Evolutionary conservation across 1,140 invertebrate genomes (phyloP).

Genomic region (Drosophila bipectinata): DNA sequence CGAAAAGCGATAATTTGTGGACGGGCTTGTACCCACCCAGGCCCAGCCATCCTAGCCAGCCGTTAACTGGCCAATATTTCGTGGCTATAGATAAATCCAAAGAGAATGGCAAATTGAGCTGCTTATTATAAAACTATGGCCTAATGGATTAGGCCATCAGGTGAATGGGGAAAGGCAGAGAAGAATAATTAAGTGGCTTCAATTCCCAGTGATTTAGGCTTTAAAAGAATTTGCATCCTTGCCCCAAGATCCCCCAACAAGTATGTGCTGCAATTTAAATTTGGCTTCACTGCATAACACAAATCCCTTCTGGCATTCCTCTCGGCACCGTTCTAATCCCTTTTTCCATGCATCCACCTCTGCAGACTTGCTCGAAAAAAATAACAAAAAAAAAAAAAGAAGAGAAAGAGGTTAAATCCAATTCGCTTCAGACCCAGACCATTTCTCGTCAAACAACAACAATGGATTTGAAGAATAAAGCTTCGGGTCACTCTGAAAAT

Average conservation of each 20-base stretch:
- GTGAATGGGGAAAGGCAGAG: not conserved
- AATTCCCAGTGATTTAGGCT: not conserved
- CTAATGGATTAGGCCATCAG: slow-evolving; percentile 2
- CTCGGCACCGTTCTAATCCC: slow-evolving; percentile 38
- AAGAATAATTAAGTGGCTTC: not conserved
- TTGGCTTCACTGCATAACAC: slow-evolving; percentile 43
- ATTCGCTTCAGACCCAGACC: slow-evolving; percentile 61
- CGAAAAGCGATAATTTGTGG: slow-evolving; percentile 46
- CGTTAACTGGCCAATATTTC: slow-evolving; percentile 30
- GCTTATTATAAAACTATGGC: slow-evolving; percentile 32
- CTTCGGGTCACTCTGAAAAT: slow-evolving; percentile 56
- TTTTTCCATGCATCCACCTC: slow-evolving; percentile 59
- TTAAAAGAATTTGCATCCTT: slow-evolving; percentile 3
- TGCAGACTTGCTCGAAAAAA: slow-evolving; percentile 9
- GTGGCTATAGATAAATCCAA: not conserved
- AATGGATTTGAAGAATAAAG: slow-evolving; percentile 45
- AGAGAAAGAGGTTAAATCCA: slow-evolving; percentile 67
- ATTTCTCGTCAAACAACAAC: slow-evolving; percentile 46
- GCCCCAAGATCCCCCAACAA: slow-evolving; percentile 23
- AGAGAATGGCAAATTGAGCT: slow-evolving; percentile 45
- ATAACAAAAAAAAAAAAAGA: no score
- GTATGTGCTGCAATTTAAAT: slow-evolving; percentile 45
- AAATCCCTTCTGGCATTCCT: slow-evolving; percentile 34
- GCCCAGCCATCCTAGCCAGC: not conserved
- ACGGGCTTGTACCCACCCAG: slow-evolving; percentile 11